A percentile compares a stretch with the other conserved stretches of the same genome.
These are phyloP conservation scores for Alitta virens DNA, from an alignment of 2,888 invertebrate genomes.

Conservation along the genomic window DNA sequence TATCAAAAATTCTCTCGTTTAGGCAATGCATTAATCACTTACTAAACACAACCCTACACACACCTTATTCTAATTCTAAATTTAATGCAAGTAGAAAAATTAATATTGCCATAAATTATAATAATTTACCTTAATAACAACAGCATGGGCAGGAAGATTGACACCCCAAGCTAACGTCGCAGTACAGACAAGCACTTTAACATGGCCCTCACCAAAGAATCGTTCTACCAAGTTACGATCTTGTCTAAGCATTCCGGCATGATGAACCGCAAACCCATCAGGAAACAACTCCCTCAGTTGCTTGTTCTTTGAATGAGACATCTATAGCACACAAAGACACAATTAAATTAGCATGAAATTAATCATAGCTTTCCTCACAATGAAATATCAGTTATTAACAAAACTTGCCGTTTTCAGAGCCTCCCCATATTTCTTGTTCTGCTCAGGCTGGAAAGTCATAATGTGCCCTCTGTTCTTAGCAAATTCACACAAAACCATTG, in stretches of 20 bases:
- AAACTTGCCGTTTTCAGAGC: conserved; percentile 64
- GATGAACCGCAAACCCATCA: conserved; percentile 89
- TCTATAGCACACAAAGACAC: conserved; percentile 25
- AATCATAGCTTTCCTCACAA: too few species aligned
- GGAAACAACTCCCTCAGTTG: conserved; percentile 80
- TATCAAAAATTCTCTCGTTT: too few species aligned
- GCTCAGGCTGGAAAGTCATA: conserved; percentile 39
- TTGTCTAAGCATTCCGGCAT: conserved; percentile 88
- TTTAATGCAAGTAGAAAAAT: too few species aligned
- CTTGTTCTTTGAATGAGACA: conserved; percentile 65
- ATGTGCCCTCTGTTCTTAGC: conserved; percentile 52
- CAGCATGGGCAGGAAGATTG: conserved; percentile 97
- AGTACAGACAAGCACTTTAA: conserved; percentile 89
- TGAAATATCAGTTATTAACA: neutral
- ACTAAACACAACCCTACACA: too few species aligned
- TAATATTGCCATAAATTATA: too few species aligned
- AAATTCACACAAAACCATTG: conserved; percentile 77
- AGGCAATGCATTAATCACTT: too few species aligned
- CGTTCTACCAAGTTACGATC: conserved; percentile 80
- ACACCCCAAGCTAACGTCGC: conserved; percentile 99
- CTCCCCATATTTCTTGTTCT: conserved; percentile 61
- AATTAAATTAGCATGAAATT: too few species aligned
- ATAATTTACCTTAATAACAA: conserved; percentile 79
- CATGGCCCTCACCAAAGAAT: conserved; percentile 82
- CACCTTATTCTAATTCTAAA: too few species aligned